These are phyloP conservation scores for Alviniconcha strummeri DNA, from an alignment of 2,888 invertebrate genomes.

Conservation along the genomic window DNA sequence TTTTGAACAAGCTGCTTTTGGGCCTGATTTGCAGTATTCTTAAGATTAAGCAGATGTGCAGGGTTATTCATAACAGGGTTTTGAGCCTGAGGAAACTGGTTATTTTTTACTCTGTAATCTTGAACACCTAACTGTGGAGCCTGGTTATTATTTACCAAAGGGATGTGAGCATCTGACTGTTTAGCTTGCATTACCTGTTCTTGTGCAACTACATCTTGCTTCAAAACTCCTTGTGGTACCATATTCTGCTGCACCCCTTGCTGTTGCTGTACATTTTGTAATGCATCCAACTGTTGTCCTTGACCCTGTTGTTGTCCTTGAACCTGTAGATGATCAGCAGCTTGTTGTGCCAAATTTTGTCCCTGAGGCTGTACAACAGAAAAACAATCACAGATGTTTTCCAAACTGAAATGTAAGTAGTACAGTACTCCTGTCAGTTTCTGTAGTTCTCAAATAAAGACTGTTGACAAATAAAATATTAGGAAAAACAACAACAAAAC, in stretches of 20 bases:
- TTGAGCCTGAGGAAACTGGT: too few species aligned
- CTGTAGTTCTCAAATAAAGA: too few species aligned
- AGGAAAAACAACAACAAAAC: too few species aligned
- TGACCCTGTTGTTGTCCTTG: neutral
- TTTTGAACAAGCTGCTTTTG: neutral
- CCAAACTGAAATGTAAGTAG: neutral
- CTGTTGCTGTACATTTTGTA: neutral
- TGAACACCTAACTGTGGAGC: too few species aligned
- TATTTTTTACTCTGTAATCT: too few species aligned
- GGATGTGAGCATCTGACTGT: neutral
- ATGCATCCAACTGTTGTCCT: neutral
- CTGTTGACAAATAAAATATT: too few species aligned
- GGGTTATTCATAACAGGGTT: too few species aligned
- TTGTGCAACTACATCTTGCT: neutral
- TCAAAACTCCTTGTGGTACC: constrained; percentile 10
- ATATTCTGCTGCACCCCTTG: neutral
- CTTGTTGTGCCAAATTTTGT: constrained; percentile 19
- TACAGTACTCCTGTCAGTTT: neutral
- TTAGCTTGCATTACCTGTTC: neutral
- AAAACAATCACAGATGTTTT: neutral
- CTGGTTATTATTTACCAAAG: too few species aligned
- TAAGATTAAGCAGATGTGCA: neutral
- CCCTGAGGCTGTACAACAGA: neutral
- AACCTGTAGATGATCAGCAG: constrained; percentile 2
- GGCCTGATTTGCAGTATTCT: neutral